These are phyloP conservation scores for Callopanchax toddi DNA, from an alignment of 2,113 vertebrate genomes.

Conservation along the genomic window DNA sequence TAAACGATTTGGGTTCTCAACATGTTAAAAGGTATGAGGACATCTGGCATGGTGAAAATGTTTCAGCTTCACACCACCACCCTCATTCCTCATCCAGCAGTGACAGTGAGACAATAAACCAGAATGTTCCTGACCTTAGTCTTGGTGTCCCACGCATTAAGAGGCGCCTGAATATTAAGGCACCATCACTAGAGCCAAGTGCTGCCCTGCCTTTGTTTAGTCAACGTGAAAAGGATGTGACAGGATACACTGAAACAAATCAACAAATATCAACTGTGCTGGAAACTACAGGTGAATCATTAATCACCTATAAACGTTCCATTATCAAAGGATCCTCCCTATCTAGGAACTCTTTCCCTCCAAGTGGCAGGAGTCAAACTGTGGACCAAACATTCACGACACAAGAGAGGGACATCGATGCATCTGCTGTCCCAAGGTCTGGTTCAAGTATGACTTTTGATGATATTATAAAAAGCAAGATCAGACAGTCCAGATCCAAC, in stretches of 20 bases:
- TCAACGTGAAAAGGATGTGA: slow-evolving; percentile 14
- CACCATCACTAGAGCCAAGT: slow-evolving; percentile 23
- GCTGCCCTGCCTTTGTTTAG: slow-evolving; percentile 26
- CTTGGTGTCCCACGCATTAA: slow-evolving; percentile 30
- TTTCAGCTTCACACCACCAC: neutral
- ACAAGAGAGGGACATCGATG: neutral
- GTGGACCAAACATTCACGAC: slow-evolving; percentile 6
- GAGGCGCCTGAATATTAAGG: slow-evolving; percentile 35
- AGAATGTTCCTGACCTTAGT: slow-evolving; percentile 25
- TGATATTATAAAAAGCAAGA: slow-evolving; percentile 14
- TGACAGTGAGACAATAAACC: slow-evolving; percentile 15
- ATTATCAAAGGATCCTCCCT: slow-evolving; percentile 48
- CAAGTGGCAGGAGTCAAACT: slow-evolving; percentile 30
- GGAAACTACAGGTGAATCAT: slow-evolving; percentile 20
- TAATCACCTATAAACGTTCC: slow-evolving; percentile 52
- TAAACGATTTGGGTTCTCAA: neutral
- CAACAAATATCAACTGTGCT: slow-evolving; percentile 10
- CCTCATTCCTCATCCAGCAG: slow-evolving; percentile 22
- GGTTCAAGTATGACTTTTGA: slow-evolving; percentile 19
- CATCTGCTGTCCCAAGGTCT: slow-evolving; percentile 1
- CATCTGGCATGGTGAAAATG: slow-evolving; percentile 4
- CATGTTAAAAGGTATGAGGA: neutral
- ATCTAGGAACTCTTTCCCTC: slow-evolving; percentile 5
- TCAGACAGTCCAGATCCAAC: neutral
- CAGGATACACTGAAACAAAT: slow-evolving; percentile 3